These are phyloP conservation scores for Dynastes tityus DNA, from an alignment of 2,888 invertebrate species.

Conservation along the genomic window DNA sequence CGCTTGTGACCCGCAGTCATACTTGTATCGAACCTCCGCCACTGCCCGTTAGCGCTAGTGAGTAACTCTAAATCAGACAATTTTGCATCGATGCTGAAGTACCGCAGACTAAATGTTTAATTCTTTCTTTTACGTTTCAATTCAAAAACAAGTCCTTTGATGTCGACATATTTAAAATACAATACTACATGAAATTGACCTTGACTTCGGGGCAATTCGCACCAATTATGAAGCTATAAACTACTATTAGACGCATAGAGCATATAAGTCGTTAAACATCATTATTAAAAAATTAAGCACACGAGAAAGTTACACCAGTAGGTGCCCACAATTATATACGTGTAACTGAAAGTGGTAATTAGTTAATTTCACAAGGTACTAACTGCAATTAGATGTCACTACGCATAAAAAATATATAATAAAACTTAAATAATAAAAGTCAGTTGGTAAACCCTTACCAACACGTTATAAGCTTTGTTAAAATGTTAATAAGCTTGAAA, in stretches of 20 bases:
- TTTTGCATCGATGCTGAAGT: too few species aligned
- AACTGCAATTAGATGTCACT: not conserved
- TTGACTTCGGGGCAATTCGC: not conserved
- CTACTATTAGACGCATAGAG: not conserved
- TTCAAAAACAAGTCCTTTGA: not conserved
- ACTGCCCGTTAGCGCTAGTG: too few species aligned
- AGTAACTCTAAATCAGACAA: too few species aligned
- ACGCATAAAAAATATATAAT: too few species aligned
- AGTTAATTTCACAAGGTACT: not conserved
- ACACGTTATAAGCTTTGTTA: too few species aligned
- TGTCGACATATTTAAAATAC: not conserved
- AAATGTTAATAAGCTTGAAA: too few species aligned
- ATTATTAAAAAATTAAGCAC: not conserved
- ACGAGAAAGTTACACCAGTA: not conserved
- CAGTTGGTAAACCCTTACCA: too few species aligned
- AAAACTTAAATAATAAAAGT: too few species aligned
- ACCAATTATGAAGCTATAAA: slow-evolving; percentile 1
- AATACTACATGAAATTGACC: not conserved
- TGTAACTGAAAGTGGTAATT: not conserved
- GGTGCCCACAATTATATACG: not conserved
- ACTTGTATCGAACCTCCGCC: too few species aligned
- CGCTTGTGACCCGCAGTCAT: too few species aligned
- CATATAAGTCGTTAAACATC: not conserved
- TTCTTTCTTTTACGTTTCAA: not conserved
- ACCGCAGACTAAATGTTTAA: too few species aligned